Evolutionary conservation across 2,113 vertebrate species (phyloP), one percentile per base, ranked within the genome.

Genomic region (Mesoclemmys tuberculata): DNA sequence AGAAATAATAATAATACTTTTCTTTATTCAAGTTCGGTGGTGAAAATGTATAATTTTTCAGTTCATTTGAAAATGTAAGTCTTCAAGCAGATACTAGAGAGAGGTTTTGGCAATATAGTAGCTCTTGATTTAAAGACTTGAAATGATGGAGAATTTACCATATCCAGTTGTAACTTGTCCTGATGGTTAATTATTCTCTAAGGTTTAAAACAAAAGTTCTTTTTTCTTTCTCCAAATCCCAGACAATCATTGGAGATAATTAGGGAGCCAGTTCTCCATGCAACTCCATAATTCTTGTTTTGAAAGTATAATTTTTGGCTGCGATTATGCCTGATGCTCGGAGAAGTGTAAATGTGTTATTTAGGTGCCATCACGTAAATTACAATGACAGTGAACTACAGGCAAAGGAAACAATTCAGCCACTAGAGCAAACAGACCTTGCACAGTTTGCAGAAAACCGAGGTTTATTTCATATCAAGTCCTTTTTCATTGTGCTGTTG

Each of bases 41-140:
- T 49, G 14, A 38, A 88, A 58, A 12, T 18, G 3, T 44, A 12
- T 19, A 1, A 4, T 4, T 84, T 80, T 46, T 58, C 18, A 46
- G 1, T 27, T 29, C 8, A 4, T 64, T 8, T 10, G 2, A 19
- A n/a, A 88, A 51, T 10, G 16, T 78, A 26, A 16, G 22, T 80
- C 81, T n/a, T 44, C 48, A 80, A 80, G 52, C 13, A n/a, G 52
- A 77, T 68, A 35, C 31, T 55, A 29, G 41, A 75, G 61, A 1
- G 49, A 1, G 14, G 51, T 16, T 80, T 87, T 64, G 5, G 91
- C 87, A 71, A 44, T 82, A 71, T 3, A 71, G 75, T 46, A 3
- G 0, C 82, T 93, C 90, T 87, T 96, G 93, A 95, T 92, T 97
- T 95, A 41, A 89, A 93, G 51, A 82, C 48, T 94, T 85, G 51